These are phyloP conservation scores for Bursaphelenchus mucronatus DNA, from an alignment of 1,140 invertebrate genomes.

Conservation along the genomic window DNA sequence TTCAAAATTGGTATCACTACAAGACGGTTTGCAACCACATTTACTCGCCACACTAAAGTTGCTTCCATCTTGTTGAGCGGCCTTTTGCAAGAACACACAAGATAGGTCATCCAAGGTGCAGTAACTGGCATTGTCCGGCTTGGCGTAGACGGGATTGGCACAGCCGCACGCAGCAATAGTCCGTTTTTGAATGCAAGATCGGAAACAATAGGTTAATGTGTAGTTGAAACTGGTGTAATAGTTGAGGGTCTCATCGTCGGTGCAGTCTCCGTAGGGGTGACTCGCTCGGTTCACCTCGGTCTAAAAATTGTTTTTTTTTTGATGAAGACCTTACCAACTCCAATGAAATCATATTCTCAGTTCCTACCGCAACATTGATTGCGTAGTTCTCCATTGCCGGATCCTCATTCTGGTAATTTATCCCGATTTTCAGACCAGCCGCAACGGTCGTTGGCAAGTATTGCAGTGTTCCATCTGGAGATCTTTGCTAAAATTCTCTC, in stretches of 20 bases:
- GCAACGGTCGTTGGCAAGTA: conserved; percentile 27
- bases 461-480: conserved; percentile 10
- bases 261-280: conserved; percentile 35
- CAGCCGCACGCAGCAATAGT: conserved; percentile 21
- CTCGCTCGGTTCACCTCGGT: conserved; percentile 20
- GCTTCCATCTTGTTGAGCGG: background rate
- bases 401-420: conserved; percentile 17
- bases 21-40: conserved; percentile 24
- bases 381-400: conserved; percentile 22
- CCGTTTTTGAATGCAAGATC: conserved; percentile 27
- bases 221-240: conserved; percentile 35
- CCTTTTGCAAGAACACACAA: background rate
- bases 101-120: conserved; percentile 6
- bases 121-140: conserved; percentile 20
- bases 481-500: conserved; percentile 21
- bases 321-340: conserved; percentile 24
- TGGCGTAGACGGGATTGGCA: conserved; percentile 21
- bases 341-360: conserved; percentile 21
- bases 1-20: background rate
- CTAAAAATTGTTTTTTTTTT: conserved; percentile 18
- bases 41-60: conserved; percentile 19
- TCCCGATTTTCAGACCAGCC: conserved; percentile 19
- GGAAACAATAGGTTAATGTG: conserved; percentile 30
- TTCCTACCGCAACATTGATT: conserved; percentile 14
- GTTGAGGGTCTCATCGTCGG: conserved; percentile 20